Percentiles rank a stretch among this genome's conserved stretches.
Conservation (phyloP, 2,113 vertebrate genomes). For the Callocephalon fimbriatum region DNA sequence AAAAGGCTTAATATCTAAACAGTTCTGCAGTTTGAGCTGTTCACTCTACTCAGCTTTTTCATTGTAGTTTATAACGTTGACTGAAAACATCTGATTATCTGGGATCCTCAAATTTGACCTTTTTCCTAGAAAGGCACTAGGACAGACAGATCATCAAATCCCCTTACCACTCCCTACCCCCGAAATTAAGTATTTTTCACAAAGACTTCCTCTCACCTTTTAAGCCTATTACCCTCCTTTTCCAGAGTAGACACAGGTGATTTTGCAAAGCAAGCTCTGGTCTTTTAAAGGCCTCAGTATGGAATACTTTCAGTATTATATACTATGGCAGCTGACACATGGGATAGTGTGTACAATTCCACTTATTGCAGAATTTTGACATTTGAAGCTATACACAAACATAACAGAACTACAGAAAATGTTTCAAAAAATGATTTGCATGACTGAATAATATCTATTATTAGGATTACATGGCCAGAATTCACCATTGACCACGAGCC, state of each 20-base stretch:
- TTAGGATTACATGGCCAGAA: not conserved
- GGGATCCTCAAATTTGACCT: not conserved
- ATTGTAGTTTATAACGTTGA: not conserved
- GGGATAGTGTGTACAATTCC: not conserved
- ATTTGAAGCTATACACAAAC: not conserved
- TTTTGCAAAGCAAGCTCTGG: not conserved
- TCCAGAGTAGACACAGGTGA: not conserved
- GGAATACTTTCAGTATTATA: not conserved
- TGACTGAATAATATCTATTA: not conserved
- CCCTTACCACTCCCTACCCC: fast-evolving
- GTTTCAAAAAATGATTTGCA: not conserved
- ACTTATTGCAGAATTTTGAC: not conserved
- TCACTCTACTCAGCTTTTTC: not conserved
- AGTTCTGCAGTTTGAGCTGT: not conserved
- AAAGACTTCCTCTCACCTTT: not conserved
- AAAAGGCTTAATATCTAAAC: not conserved
- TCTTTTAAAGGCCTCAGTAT: not conserved
- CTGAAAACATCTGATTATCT: not conserved
- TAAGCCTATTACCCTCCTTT: not conserved
- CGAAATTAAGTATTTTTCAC: not conserved
- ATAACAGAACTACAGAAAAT: not conserved
- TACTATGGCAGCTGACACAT: not conserved
- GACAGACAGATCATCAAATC: not conserved
- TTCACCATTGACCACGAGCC: not conserved
- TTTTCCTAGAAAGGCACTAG: not conserved